Evolutionary conservation across 2,113 vertebrate genomes (phyloP), one percentile per base, ranked within the genome.

Genomic region (Rhinogobius similis): DNA sequence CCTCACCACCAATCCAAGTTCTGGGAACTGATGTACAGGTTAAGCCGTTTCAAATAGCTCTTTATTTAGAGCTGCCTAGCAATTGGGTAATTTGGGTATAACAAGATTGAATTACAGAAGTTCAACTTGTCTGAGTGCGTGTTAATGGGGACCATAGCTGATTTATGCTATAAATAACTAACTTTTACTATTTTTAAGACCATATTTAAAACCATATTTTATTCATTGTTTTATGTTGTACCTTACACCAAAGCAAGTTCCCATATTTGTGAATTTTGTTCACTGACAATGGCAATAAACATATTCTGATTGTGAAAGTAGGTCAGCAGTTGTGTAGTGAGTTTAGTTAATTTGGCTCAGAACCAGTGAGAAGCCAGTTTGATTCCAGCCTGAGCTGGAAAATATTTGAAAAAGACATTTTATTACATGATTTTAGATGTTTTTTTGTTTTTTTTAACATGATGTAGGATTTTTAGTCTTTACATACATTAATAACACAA

Each of bases 1-100:
- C 43, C 43, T 16, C 77, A 81, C 79, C 78, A 82, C 66, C 73
- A 82, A 41, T 67, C 64, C 38, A 27, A 65, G 58, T 87, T 89
- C 78, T 82, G 65, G 73, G 81, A 89, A 79, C 75, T 62, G 72
- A 56, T 18, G 10, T 52, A 16, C 74, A 80, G 79, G 76, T 86
- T 68, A 70, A 72, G 68, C 55, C 39, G 32, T 36, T 72, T 58
- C 67, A 77, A 82, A 74, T 75, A 70, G 73, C 70, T 75, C 72
- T 69, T 65, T 53, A 77, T 79, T 81, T 76, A 66, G 61, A 77
- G 64, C 68, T 73, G 50, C 64, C 27, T 46, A 11, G 36, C 62
- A 39, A 53, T 62, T 14, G 46, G 48, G 61, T 58, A 41, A 76
- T 55, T 83, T 68, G 38, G 48, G 44, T 11, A 38, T 72, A 59